phyloP scores from a whole-genome alignment of 2,797 vertebrate species.

The Iguana delicatissima region DNA sequence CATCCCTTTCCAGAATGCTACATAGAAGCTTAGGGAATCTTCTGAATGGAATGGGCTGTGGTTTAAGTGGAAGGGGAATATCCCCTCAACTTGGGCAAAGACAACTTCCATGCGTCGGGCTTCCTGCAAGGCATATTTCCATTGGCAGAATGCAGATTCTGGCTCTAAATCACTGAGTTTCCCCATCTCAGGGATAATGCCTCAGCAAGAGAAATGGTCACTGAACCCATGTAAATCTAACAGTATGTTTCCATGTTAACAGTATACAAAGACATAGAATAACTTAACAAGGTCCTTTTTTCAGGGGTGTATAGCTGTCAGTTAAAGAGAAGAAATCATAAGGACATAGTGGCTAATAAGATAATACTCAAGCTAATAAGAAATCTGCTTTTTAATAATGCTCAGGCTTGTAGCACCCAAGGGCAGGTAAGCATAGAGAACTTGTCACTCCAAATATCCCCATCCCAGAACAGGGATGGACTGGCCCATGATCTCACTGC shows the following conservation, averaged over 20 bases:
- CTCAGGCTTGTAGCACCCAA: no score
- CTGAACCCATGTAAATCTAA: background rate
- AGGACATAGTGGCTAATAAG: conserved; percentile 28
- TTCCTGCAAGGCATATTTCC: background rate
- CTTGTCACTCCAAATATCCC: no score
- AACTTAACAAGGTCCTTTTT: background rate
- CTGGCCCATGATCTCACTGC: no score
- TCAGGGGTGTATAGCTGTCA: conserved; percentile 8
- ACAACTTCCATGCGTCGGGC: background rate
- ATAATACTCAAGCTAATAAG: background rate
- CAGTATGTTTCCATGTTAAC: background rate
- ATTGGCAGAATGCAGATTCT: background rate
- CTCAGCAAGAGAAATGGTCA: background rate
- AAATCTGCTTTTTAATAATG: background rate
- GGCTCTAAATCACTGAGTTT: background rate
- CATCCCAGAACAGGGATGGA: no score
- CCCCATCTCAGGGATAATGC: background rate
- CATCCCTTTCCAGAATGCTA: background rate
- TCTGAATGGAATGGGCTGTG: background rate
- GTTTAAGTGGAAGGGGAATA: background rate
- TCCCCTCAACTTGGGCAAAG: background rate
- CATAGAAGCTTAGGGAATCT: background rate
- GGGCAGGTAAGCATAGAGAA: no score
- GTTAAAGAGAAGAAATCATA: background rate
- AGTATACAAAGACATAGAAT: background rate